Conservation (phyloP, 2,888 invertebrate genomes). For the Nymphalis c-album region DNA sequence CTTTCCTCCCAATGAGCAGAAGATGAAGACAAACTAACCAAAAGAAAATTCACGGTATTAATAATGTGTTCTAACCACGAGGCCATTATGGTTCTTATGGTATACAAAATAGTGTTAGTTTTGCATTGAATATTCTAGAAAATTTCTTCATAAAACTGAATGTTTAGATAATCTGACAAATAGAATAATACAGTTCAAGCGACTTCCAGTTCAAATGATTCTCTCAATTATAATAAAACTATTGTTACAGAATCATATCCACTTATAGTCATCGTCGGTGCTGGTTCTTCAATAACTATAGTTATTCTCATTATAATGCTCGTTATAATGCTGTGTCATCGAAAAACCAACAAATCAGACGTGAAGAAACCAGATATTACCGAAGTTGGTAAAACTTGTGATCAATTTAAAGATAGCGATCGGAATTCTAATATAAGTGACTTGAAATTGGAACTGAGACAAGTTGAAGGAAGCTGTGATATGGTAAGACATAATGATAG, state of each 20-base stretch:
- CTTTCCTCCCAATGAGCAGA: too few relatives aligned
- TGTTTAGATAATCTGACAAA: too few relatives aligned
- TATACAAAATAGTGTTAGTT: too few relatives aligned
- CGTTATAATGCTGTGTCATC: constrained; percentile 87
- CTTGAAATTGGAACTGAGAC: constrained; percentile 92
- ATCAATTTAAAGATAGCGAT: constrained; percentile 87
- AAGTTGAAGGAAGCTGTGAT: constrained; percentile 89
- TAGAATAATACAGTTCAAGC: neutral
- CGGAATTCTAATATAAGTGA: constrained; percentile 95
- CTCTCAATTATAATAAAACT: neutral
- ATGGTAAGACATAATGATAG: constrained; percentile 72
- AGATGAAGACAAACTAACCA: too few relatives aligned
- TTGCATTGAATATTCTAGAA: too few relatives aligned
- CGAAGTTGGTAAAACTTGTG: constrained; percentile 61
- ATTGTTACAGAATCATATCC: constrained; percentile 85
- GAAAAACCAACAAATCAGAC: constrained; percentile 77
- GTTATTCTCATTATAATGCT: constrained; percentile 90
- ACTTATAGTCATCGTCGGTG: constrained; percentile 87
- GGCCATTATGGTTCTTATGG: too few relatives aligned
- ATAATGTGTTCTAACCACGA: too few relatives aligned
- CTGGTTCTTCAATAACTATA: constrained; percentile 88
- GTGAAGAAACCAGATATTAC: constrained; percentile 82
- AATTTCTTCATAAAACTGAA: too few relatives aligned
- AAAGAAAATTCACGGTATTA: too few relatives aligned
- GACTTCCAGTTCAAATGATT: neutral